Conservation (phyloP, 2,113 vertebrate genomes). For the Protobothrops flavoviridis region DNA sequence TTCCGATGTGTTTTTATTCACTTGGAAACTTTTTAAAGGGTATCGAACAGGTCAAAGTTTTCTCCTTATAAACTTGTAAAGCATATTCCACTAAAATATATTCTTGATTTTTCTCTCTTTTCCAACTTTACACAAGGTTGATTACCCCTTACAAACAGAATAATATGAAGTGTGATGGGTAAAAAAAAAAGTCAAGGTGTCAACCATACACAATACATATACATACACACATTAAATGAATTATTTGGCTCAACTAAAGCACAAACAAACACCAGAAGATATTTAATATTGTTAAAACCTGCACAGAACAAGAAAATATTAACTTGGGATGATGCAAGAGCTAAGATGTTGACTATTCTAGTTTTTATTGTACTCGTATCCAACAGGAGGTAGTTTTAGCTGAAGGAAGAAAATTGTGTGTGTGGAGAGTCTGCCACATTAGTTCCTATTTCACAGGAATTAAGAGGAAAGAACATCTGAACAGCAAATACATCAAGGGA, state of each 20-base stretch:
- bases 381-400: background rate
- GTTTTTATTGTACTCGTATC: background rate
- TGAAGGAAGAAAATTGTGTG: background rate
- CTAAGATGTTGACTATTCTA: background rate
- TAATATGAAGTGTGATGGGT: background rate
- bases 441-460: background rate
- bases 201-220: background rate
- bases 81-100: background rate
- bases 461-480: background rate
- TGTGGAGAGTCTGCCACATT: background rate
- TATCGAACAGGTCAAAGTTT: background rate
- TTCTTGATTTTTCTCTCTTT: background rate
- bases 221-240: background rate
- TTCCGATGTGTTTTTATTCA: background rate
- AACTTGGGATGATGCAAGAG: background rate
- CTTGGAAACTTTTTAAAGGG: background rate
- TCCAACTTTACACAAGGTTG: background rate
- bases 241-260: background rate
- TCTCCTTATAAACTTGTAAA: background rate
- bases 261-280: background rate
- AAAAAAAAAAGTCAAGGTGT: background rate
- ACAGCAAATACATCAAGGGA: background rate
- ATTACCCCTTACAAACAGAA: background rate
- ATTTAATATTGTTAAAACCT: background rate
- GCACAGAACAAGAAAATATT: background rate